Evolutionary conservation across 2,888 invertebrate species (phyloP), one percentile per base, ranked within the genome.

Genomic region (Napeogenes sylphis): DNA sequence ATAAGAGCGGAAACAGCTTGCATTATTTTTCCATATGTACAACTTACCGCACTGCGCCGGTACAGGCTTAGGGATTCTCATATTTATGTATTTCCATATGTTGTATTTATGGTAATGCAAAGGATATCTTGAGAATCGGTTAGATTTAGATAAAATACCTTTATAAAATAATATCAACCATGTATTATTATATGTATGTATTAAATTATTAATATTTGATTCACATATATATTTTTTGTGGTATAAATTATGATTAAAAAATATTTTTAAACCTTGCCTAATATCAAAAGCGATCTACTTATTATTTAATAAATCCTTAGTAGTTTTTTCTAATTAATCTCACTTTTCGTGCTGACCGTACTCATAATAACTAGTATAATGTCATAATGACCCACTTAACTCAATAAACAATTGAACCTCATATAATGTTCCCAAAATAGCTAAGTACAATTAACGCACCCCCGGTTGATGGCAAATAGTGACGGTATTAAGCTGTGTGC

Each of bases 81-180:
- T 73, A 81, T 81, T 81, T 81, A 81, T 83, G 83, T 75, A 76
- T 81, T 75, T 75, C 74, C 81, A 81, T 78, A 81, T 78, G 79
- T 68, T 66, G 63, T 66, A 68, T 71, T 70, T 70, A 70, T 67
- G 66, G 58, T 67, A 69, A 68, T 69, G 69, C 61, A 47, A 45
- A 51, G 55, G 58, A 62, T 69, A 69, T 69, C 69, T 62, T 69
- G 55, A 62, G 63, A 66, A 68, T 67, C 69, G 67, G 57, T 65
- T 62, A 63, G 56, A 64, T 65, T 65, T 58, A 67, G 61, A 67
- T 67, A 65, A 62, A 67, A 67, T 67, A 54, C 56, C 45, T 58
- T 67, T 59, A 61, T 46, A 55, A 56, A 65, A 66, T 66, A 64
- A 55, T 63, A 55, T 33, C 47, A 56, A 62, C 35, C 42, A 13